These are phyloP conservation scores for Spinus pinus DNA, from an alignment of 2,797 vertebrate species.

Conservation along the genomic window DNA sequence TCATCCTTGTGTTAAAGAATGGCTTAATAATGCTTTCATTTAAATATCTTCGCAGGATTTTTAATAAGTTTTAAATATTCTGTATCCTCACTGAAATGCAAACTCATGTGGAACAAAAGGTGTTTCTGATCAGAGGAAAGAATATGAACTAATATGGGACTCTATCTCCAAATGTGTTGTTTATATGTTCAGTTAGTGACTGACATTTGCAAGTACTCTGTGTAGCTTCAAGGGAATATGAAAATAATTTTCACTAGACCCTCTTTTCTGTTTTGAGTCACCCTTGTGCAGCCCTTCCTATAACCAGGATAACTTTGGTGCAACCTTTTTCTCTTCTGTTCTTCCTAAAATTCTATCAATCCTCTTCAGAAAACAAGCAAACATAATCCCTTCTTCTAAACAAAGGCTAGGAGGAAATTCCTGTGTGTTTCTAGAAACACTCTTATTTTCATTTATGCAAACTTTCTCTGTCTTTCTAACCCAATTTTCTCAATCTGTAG, in stretches of 20 bases:
- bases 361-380: neutral
- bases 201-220: neutral
- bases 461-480: neutral
- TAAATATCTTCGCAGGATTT: conserved; percentile 8
- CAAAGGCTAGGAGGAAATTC: neutral
- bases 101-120: neutral
- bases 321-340: neutral
- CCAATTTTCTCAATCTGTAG: neutral
- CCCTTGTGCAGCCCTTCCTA: neutral
- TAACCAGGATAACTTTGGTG: neutral
- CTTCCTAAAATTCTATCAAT: neutral
- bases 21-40: neutral
- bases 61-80: conserved; percentile 37
- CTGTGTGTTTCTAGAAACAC: neutral
- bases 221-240: neutral
- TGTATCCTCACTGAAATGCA: neutral
- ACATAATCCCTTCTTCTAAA: neutral
- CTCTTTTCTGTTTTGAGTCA: neutral
- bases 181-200: neutral
- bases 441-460: neutral
- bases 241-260: neutral
- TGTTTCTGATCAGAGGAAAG: neutral
- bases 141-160: neutral
- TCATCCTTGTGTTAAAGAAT: neutral
- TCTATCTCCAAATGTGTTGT: neutral